Evolutionary conservation across 53 echinoderm and acorn worm genomes (phyloP).

Genomic region (Pentamera pediparva): DNA sequence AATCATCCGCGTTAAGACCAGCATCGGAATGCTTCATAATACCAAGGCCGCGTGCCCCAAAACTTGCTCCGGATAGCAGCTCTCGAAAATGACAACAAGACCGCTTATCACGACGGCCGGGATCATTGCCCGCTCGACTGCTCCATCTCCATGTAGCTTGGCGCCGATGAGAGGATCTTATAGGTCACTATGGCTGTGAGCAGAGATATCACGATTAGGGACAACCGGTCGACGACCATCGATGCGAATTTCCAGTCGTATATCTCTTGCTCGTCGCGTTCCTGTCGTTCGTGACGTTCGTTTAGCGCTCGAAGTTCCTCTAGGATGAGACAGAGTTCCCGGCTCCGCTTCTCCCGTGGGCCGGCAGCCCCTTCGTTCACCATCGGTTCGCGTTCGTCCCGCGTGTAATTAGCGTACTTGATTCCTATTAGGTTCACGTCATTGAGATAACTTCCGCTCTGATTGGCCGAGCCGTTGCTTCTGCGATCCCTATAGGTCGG

Average conservation of each 20-base stretch:
- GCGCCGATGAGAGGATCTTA: conserved; percentile 47
- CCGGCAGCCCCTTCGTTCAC: conserved; percentile 29
- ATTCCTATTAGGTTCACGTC: conserved; percentile 86
- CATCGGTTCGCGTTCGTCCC: conserved; percentile 63
- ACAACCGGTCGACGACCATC: conserved; percentile 78
- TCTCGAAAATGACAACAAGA: too few species aligned
- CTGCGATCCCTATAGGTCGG: conserved; percentile 35
- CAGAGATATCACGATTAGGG: conserved; percentile 61
- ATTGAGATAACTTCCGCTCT: conserved; percentile 75
- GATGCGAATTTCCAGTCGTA: conserved; percentile 92
- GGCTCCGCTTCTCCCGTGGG: conserved; percentile 13
- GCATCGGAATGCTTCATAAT: too few species aligned
- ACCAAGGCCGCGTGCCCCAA: too few species aligned
- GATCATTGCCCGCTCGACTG: too few species aligned
- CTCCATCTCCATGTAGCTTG: too few species aligned
- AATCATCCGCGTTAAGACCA: too few species aligned
- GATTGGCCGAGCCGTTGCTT: conserved; percentile 48
- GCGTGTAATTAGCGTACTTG: conserved; percentile 86
- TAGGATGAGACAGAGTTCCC: conserved; percentile 44
- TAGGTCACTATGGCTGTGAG: conserved; percentile 57
- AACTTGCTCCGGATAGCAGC: too few species aligned
- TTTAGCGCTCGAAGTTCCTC: conserved; percentile 77
- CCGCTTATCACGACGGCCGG: too few species aligned
- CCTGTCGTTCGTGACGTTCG: conserved; percentile 58
- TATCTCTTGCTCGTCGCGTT: conserved; percentile 66